Base-by-base conservation (phyloP, 2,797 vertebrate genomes). In the Acestrorhynchus altus region DNA sequence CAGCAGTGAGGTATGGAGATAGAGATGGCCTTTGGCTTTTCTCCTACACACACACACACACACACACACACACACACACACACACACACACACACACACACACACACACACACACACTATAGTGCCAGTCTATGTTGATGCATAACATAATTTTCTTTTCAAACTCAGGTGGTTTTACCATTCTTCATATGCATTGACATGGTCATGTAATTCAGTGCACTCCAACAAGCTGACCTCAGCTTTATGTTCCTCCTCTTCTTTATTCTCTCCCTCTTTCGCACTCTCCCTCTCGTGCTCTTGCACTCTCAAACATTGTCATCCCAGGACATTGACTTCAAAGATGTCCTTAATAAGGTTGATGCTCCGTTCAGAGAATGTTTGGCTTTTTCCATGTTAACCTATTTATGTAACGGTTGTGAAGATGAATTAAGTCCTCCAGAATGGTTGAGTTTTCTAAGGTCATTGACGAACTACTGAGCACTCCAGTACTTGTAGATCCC, bases 151-250 rank as follows among this genome's bases (percentile, higher is more conserved):
- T 57, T 79, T 80, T 69, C 47, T 67, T 78, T 72, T 81, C 44
- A 78, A 61, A 72, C 79, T 82, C 72, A 77, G 77, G 81, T 76
- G 69, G 69, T 82, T 79, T 79, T 75, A 56, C 59, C 75, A 61
- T 73, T 76, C 64, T 76, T 77, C 74, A 40, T 66, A 72, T 76
- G 42, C 76, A 71, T 71, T 51, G 73, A 75, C 72, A 76, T 57
- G 49, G 72, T 67, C 70, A 35, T 73, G 73, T 57, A 28, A 61
- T 74, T 78, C 67, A 56, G 60, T 83, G 80, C 82, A 84, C 77
- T 83, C 78, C 81, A 81, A 80, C 81, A 76, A 80, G 66, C 81
- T 85, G 83, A 84, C 76, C 79, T 86, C 79, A 78, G 72, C 79
- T 72, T 69, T 39, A 79, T 66, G 69, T 59, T 74, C 26, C n/a